Base-by-base conservation (phyloP, 2,888 invertebrate genomes). In the Eupithecia abbreviata region DNA sequence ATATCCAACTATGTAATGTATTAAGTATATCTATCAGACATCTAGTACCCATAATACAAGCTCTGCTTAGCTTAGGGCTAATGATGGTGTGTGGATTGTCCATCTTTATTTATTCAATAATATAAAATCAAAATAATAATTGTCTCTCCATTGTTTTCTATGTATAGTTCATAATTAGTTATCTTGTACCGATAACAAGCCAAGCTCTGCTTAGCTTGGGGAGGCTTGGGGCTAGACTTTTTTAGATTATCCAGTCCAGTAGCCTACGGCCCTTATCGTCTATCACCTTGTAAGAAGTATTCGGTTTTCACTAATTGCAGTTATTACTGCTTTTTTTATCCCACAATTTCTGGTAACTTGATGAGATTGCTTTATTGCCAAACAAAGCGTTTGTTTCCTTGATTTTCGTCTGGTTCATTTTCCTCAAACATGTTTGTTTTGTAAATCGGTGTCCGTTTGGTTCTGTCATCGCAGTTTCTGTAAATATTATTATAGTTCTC, bases 341-440 rank as follows among this genome's bases (percentile, higher is more conserved):
- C 9, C 9, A 18, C 12, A 18, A 12, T 62, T 62, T 62, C 30
- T 62, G 30, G 62, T 62, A 30, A 62, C 30, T 62, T 30, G 58
- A 62, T 62, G 62, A n/a, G 62, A 66, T 41, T 66, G 30, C 30
- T 65, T 67, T 43, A n/a, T 67, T 67, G 41, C 68, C 18, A 74
- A 73, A 78, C 71, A 75, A 73, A 72, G 71, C 73, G 62, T 62
- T 77, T 43, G 47, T 74, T 76, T 72, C 69, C 66, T 70, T 74
- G 71, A 69, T 10, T 78, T 76, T 79, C 74, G 74, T 65, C 49
- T 73, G 74, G 15, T 42, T 68, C 7, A 18, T 68, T 76, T 77
- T 80, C 79, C 77, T 79, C 79, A 72, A 72, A 84, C 81, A 82
- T 82, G 82, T 84, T 84, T 78, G 83, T 83, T 77, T 82, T 81